Conservation (phyloP, 2,888 invertebrate species). For the Monochamus alternatus region DNA sequence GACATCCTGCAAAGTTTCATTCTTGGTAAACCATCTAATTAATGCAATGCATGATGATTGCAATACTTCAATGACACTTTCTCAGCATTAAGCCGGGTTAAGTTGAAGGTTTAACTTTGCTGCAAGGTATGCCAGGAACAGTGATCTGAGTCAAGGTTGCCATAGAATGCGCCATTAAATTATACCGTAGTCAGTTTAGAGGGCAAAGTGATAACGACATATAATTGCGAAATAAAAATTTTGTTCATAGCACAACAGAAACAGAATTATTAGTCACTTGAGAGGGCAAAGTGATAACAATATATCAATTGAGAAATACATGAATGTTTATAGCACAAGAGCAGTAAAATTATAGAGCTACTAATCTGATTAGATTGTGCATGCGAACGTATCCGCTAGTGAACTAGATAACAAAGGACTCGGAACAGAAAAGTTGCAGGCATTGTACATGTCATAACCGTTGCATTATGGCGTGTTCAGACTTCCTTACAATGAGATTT, state of each 20-base stretch:
- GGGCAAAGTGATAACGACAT: constrained; percentile 15
- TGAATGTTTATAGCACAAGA: not conserved
- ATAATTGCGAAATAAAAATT: not conserved
- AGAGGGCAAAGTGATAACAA: constrained; percentile 17
- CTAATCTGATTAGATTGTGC: constrained; percentile 12
- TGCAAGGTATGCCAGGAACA: constrained; percentile 20
- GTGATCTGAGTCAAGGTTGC: constrained; percentile 34
- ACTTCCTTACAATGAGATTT: not conserved
- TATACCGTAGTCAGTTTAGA: constrained; percentile 6
- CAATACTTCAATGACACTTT: no score
- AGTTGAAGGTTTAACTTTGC: constrained; percentile 32
- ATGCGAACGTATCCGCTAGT: not conserved
- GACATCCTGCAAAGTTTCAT: no score
- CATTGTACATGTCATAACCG: not conserved
- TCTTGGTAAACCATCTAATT: no score
- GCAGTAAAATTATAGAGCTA: constrained; percentile 7
- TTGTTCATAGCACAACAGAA: not conserved
- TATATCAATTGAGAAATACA: not conserved
- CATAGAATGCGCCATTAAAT: not conserved
- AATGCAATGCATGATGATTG: no score
- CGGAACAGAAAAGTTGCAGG: not conserved
- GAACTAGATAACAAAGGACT: constrained; percentile 9
- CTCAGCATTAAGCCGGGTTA: constrained; percentile 12
- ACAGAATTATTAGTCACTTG: not conserved
- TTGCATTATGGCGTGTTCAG: not conserved